A percentile compares a stretch with the other conserved stretches of the same genome.
Evolutionary conservation across 2,888 invertebrate genomes (phyloP).

Genomic region (Zele albiditarsus): DNA sequence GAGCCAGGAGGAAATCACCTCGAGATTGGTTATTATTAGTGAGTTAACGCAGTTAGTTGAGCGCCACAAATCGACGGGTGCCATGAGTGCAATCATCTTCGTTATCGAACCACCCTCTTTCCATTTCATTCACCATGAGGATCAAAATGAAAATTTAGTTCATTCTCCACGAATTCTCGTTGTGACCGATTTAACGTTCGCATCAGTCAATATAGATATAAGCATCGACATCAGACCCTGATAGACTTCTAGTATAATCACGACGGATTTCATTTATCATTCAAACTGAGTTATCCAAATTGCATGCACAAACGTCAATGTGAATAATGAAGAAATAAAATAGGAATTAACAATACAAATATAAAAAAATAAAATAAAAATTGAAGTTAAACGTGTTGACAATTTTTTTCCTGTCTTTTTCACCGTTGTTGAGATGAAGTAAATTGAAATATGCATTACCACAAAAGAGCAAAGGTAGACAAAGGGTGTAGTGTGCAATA

Average conservation of each 20-base stretch:
- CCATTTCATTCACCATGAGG: constrained; percentile 46
- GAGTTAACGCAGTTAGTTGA: constrained; percentile 65
- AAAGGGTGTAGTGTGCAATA: constrained; percentile 5
- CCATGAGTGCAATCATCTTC: constrained; percentile 65
- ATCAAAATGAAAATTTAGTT: not conserved
- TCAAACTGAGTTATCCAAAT: constrained; percentile 17
- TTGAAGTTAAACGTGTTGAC: not conserved
- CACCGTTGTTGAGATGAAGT: constrained; percentile 25
- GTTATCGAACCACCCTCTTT: constrained; percentile 60
- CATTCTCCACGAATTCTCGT: constrained; percentile 3
- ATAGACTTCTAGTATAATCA: constrained; percentile 10
- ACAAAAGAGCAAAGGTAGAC: constrained; percentile 22
- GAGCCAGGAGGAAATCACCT: constrained; percentile 69
- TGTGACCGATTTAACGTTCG: constrained; percentile 24
- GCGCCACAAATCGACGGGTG: constrained; percentile 59
- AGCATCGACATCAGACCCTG: not conserved
- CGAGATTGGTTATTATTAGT: constrained; percentile 73
- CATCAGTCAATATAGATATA: constrained; percentile 4
- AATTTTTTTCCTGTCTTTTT: not conserved
- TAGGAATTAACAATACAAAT: not conserved
- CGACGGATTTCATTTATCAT: constrained; percentile 7
- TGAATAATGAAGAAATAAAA: not conserved
- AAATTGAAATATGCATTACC: constrained; percentile 65
- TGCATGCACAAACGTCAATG: constrained; percentile 51
- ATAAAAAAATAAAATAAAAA: too few species aligned